phyloP scores from a whole-genome alignment of 2,113 vertebrate species.

The Antennarius striatus region DNA sequence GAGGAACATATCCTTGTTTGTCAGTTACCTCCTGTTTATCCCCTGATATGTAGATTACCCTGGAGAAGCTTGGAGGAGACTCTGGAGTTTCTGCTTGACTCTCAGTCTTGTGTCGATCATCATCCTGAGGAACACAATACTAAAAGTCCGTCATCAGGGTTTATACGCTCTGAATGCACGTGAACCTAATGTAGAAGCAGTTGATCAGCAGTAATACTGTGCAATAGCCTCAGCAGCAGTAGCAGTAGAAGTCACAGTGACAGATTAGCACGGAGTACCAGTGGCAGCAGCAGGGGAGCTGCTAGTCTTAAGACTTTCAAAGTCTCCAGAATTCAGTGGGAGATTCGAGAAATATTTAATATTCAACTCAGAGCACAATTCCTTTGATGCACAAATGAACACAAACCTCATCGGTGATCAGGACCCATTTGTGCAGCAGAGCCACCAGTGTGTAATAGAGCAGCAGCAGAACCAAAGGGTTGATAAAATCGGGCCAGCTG shows the following conservation, averaged over 20 bases:
- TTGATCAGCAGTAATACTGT: not conserved
- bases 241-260: not conserved
- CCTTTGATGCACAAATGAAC: not conserved
- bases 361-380: not conserved
- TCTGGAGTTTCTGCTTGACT: conserved; percentile 61
- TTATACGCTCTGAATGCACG: not conserved
- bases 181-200: not conserved
- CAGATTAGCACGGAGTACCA: not conserved
- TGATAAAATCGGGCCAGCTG: conserved; percentile 81
- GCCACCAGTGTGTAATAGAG: conserved; percentile 81
- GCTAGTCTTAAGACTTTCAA: too few species aligned
- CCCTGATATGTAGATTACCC: conserved; percentile 66
- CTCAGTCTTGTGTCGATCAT: conserved; percentile 37
- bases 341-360: too few species aligned
- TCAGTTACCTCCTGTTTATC: conserved; percentile 70
- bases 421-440: conserved; percentile 78
- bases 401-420: conserved; percentile 57
- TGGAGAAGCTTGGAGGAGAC: conserved; percentile 69
- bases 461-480: conserved; percentile 80
- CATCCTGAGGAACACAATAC: conserved; percentile 54
- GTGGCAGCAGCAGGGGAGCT: too few species aligned
- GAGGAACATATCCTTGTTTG: not conserved
- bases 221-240: not conserved
- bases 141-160: conserved; percentile 7
- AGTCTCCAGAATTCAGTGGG: too few species aligned